phyloP scores from a whole-genome alignment of 2,888 invertebrate genomes.

The Euzetes globulus region DNA sequence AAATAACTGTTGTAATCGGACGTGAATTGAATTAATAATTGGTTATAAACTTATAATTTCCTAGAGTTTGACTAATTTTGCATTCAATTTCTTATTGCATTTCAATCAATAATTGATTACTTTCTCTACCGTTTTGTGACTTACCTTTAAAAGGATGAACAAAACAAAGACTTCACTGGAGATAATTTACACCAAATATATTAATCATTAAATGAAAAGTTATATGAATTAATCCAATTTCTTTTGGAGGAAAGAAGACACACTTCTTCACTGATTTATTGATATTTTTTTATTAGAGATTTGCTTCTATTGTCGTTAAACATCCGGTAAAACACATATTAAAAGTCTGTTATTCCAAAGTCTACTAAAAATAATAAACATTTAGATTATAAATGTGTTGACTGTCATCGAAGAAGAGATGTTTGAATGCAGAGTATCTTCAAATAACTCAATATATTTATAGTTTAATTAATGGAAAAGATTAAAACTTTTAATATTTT shows the following conservation, averaged over 20 bases:
- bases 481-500: neutral
- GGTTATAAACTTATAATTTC: too few relatives aligned
- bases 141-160: too few relatives aligned
- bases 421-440: too few relatives aligned
- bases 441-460: neutral
- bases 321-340: constrained; percentile 9
- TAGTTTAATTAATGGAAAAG: neutral
- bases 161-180: too few relatives aligned
- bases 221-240: neutral
- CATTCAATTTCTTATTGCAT: too few relatives aligned
- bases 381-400: neutral
- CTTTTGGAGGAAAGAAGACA: neutral
- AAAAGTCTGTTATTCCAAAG: neutral
- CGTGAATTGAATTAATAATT: neutral
- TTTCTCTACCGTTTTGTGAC: too few relatives aligned
- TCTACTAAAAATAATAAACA: neutral
- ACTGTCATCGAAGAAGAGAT: neutral
- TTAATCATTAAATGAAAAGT: too few relatives aligned
- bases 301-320: neutral
- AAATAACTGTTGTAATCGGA: neutral
- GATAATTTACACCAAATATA: too few relatives aligned
- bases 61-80: too few relatives aligned
- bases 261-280: neutral
- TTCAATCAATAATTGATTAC: too few relatives aligned
- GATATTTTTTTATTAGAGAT: neutral